These are phyloP conservation scores for Diachrysia chrysitis DNA, from an alignment of 2,888 invertebrate genomes.

Conservation along the genomic window DNA sequence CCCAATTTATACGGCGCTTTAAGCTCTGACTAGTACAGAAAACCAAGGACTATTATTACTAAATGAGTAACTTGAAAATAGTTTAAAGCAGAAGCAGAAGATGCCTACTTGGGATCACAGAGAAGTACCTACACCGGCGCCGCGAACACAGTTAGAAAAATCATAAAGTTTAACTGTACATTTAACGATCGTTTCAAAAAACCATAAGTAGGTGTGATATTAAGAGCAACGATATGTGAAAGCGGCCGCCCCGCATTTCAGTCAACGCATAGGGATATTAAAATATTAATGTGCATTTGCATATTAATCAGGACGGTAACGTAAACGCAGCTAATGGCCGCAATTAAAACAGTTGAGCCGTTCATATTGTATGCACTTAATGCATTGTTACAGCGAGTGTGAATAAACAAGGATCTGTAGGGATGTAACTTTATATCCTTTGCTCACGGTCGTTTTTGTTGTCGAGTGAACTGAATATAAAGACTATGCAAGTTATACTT, in stretches of 20 bases:
- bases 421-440: conserved; percentile 15
- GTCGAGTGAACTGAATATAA: neutral
- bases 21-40: too few species aligned
- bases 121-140: neutral
- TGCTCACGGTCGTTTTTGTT: neutral
- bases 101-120: neutral
- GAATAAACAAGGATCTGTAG: conserved; percentile 48
- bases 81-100: neutral
- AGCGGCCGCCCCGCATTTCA: conserved; percentile 48
- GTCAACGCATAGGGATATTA: conserved; percentile 67
- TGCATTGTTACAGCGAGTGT: conserved; percentile 64
- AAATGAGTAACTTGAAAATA: neutral
- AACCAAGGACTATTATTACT: too few species aligned
- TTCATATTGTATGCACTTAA: conserved; percentile 75
- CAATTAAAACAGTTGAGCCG: conserved; percentile 78
- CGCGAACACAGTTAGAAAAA: conserved; percentile 21
- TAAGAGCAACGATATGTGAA: conserved; percentile 60
- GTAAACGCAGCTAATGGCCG: conserved; percentile 76
- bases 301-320: conserved; percentile 78
- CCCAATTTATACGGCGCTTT: too few species aligned
- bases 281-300: conserved; percentile 76
- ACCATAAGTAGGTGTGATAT: conserved; percentile 33
- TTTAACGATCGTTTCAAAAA: conserved; percentile 37
- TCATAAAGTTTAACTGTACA: conserved; percentile 44
- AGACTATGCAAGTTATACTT: too few species aligned